A percentile compares a stretch with the other conserved stretches of the same genome.
phyloP scores from a whole-genome alignment of 1,140 invertebrate genomes.

The Caenorhabditis tropicalis region DNA sequence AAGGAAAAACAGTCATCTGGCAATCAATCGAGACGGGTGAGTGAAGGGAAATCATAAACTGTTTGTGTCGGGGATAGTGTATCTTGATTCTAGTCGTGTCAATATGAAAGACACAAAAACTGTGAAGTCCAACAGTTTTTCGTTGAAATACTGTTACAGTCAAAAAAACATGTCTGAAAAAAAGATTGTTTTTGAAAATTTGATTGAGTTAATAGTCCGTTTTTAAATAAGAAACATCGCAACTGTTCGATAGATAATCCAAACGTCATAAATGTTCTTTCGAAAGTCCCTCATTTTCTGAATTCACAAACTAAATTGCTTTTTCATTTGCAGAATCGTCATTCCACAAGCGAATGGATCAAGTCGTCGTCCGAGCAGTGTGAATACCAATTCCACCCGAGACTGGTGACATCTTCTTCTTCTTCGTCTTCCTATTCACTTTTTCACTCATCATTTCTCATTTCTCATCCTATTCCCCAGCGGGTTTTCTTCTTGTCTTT shows the following conservation, averaged over 20 bases:
- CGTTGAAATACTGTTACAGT: too few species aligned
- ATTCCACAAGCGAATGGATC: background rate
- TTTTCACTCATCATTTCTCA: background rate
- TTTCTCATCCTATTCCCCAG: background rate
- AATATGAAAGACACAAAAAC: too few species aligned
- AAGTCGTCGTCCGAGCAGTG: slow-evolving; percentile 49
- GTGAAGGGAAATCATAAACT: background rate
- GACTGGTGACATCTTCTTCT: slow-evolving; percentile 41
- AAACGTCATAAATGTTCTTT: background rate
- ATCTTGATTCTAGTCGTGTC: too few species aligned
- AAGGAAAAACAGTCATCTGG: slow-evolving; percentile 47
- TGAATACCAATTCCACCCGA: slow-evolving; percentile 46
- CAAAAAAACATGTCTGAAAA: too few species aligned
- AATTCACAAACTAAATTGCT: background rate
- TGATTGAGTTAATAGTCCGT: too few species aligned
- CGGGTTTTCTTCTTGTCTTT: background rate
- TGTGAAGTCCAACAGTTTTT: too few species aligned
- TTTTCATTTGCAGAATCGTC: slow-evolving; percentile 1
- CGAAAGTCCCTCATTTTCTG: background rate
- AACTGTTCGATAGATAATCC: too few species aligned
- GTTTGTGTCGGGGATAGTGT: too few species aligned
- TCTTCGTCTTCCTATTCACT: background rate
- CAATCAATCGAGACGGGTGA: slow-evolving; percentile 38
- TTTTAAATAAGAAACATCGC: too few species aligned
- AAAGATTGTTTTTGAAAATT: too few species aligned